A percentile compares a stretch with the other conserved stretches of the same genome.
phyloP scores from a whole-genome alignment of 2,797 vertebrate genomes.

The Phrynocephalus forsythii region DNA sequence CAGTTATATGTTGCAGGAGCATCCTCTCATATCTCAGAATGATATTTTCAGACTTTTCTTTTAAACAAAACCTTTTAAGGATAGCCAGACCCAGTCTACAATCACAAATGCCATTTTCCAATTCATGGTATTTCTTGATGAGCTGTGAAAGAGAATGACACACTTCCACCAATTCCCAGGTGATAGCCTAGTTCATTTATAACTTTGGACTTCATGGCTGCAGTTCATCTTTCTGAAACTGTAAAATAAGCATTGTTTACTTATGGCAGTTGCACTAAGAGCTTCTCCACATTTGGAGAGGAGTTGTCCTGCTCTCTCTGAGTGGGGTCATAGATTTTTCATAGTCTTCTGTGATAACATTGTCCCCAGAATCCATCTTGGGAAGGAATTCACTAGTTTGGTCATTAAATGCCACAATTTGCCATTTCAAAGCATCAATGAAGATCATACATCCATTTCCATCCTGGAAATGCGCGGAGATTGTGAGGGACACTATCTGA shows the following conservation, averaged over 20 bases:
- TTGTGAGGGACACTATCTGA: background rate
- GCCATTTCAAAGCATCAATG: background rate
- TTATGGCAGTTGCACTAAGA: background rate
- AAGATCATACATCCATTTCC: background rate
- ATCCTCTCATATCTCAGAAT: too few species aligned
- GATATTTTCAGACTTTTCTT: background rate
- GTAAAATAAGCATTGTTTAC: background rate
- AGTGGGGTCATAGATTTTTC: background rate
- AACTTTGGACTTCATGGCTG: too few species aligned
- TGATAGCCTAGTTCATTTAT: too few species aligned
- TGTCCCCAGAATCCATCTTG: background rate
- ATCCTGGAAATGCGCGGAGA: background rate
- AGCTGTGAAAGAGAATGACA: background rate
- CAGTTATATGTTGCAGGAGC: too few species aligned
- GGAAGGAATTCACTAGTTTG: background rate
- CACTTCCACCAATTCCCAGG: too few species aligned
- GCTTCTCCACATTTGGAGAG: background rate
- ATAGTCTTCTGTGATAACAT: background rate
- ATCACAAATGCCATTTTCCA: background rate
- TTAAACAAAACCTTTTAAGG: too few species aligned
- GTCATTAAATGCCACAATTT: background rate
- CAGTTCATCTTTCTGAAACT: too few species aligned
- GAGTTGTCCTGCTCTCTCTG: too few species aligned
- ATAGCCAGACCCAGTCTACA: background rate
- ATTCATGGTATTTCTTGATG: background rate